Evolutionary conservation across 2,888 invertebrate species (phyloP).

Genomic region (Penaeus monodon): DNA sequence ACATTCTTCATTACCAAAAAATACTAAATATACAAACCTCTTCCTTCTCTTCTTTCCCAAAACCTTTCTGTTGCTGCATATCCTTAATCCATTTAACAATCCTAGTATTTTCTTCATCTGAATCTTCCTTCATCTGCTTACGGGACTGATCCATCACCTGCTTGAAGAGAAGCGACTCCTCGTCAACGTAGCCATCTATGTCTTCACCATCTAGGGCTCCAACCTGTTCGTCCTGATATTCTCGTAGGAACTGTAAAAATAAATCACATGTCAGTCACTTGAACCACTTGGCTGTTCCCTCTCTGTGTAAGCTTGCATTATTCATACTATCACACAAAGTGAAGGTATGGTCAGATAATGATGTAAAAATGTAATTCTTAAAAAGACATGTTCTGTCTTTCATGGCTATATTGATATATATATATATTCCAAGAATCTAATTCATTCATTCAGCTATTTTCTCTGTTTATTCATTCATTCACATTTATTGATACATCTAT

Average conservation of each 20-base stretch:
- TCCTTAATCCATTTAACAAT: conserved; percentile 56
- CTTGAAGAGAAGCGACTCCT: conserved; percentile 79
- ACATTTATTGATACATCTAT: no score
- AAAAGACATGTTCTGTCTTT: neutral
- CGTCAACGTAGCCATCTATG: conserved; percentile 83
- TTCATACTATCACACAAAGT: neutral
- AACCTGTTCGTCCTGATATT: conserved; percentile 89
- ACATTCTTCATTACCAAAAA: neutral
- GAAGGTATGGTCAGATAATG: neutral
- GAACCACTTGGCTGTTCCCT: neutral
- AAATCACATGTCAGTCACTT: neutral
- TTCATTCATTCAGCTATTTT: no score
- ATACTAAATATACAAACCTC: conserved; percentile 32
- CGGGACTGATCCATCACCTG: conserved; percentile 83
- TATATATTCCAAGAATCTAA: neutral
- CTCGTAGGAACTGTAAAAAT: conserved; percentile 74
- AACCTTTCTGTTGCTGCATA: conserved; percentile 27
- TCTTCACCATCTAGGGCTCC: conserved; percentile 92
- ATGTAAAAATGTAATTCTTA: neutral
- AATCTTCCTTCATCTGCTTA: conserved; percentile 68
- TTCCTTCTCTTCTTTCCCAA: conserved; percentile 43
- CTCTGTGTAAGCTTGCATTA: neutral
- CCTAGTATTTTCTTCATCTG: conserved; percentile 31
- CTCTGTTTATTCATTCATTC: no score
- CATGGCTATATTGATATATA: no score